Conservation (phyloP, 2,797 vertebrate species). For the Pteropus rufus region DNA sequence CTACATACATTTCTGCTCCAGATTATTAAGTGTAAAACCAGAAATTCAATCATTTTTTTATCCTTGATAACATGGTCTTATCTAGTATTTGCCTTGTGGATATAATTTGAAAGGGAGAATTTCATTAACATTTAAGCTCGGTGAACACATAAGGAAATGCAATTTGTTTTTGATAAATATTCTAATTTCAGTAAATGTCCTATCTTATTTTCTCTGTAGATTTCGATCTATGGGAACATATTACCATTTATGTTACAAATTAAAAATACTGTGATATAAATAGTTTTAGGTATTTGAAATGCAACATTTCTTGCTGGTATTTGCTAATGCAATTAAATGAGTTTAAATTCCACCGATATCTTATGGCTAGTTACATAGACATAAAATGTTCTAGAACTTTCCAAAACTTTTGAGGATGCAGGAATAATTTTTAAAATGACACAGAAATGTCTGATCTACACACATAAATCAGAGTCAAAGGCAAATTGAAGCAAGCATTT, state of each 20-base stretch:
- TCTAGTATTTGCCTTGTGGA: constrained; percentile 67
- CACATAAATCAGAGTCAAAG: neutral
- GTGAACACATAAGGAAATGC: constrained; percentile 51
- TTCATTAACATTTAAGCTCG: constrained; percentile 76
- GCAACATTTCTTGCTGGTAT: neutral
- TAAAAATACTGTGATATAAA: constrained; percentile 11
- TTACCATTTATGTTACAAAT: constrained; percentile 5
- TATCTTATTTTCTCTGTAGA: constrained; percentile 47
- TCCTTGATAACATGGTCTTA: constrained; percentile 66
- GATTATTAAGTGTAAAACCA: constrained; percentile 67
- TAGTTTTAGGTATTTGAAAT: neutral
- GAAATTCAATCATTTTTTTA: constrained; percentile 66
- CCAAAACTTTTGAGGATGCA: neutral
- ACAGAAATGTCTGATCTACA: neutral
- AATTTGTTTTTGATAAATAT: constrained; percentile 72
- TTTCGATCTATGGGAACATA: constrained; percentile 33
- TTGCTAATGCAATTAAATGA: constrained; percentile 10
- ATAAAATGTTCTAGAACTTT: neutral
- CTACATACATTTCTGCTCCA: constrained; percentile 63
- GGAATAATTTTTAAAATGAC: neutral
- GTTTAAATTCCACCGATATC: neutral
- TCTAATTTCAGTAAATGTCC: constrained; percentile 50
- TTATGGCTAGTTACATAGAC: neutral
- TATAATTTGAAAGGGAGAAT: constrained; percentile 73
- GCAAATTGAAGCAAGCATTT: neutral